Conservation (phyloP, 2,888 invertebrate species). For the Plebejus melissa region DNA sequence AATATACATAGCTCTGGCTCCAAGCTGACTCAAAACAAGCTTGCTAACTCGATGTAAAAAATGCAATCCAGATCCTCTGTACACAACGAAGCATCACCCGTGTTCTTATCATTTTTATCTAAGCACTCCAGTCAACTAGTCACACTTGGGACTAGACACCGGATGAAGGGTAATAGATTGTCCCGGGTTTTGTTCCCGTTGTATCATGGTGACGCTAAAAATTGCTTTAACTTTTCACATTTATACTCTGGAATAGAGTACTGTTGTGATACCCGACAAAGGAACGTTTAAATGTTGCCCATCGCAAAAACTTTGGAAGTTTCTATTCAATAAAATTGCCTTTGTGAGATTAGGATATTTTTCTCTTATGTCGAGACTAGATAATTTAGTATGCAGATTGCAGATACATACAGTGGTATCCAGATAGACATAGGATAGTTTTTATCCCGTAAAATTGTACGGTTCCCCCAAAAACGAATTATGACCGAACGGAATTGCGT, state of each 20-base stretch:
- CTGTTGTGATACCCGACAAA: constrained; percentile 8
- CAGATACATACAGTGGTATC: no score
- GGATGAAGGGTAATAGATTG: constrained; percentile 25
- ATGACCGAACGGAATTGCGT: no score
- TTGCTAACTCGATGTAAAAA: background rate
- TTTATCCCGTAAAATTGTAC: no score
- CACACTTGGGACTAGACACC: constrained; percentile 16
- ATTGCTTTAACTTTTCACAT: constrained; percentile 22
- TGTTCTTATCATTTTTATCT: constrained; percentile 21
- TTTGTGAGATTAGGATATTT: background rate
- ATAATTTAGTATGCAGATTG: no score
- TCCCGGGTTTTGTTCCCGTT: constrained; percentile 13
- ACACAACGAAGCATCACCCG: background rate
- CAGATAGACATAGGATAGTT: no score
- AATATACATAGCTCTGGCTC: no score
- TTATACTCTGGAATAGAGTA: background rate
- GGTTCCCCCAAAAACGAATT: no score
- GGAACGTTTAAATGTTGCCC: background rate
- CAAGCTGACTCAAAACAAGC: background rate
- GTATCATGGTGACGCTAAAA: constrained; percentile 23
- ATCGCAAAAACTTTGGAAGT: background rate
- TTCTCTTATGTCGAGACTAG: no score
- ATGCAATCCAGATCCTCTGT: background rate
- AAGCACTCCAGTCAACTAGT: constrained; percentile 22
- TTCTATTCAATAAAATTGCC: background rate